These are phyloP conservation scores for Henricia sp. DNA, from an alignment of 53 echinoderm and acorn worm genomes.

Conservation along the genomic window DNA sequence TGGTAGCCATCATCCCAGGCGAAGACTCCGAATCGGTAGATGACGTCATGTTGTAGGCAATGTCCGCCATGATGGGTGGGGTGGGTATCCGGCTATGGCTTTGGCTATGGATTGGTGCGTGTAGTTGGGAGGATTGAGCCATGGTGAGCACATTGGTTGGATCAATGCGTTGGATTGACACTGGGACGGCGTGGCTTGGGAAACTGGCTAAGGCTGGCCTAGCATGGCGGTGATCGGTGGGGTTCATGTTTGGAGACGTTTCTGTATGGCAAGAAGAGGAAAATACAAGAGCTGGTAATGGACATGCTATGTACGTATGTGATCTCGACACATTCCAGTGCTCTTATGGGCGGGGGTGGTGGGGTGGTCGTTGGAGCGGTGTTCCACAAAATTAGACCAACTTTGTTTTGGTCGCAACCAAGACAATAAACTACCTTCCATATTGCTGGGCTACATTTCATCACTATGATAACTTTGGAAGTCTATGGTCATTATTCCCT, in stretches of 20 bases:
- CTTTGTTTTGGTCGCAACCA: no score
- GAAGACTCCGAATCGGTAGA: background rate
- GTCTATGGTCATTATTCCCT: no score
- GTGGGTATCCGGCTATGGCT: background rate
- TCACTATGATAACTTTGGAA: no score
- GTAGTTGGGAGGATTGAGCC: background rate
- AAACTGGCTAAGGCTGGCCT: conserved; percentile 5
- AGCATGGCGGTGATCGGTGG: background rate
- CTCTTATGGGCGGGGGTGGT: no score
- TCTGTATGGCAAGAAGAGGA: background rate
- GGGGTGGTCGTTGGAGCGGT: no score
- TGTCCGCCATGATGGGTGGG: background rate
- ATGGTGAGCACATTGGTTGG: background rate
- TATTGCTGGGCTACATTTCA: no score
- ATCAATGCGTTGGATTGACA: background rate
- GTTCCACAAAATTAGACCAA: no score
- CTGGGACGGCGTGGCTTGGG: conserved; percentile 18
- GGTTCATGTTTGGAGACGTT: background rate
- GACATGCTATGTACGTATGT: no score
- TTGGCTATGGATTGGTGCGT: conserved; percentile 16
- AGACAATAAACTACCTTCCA: no score
- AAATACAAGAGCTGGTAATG: no score
- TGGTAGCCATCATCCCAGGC: background rate
- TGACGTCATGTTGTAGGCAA: conserved; percentile 7
- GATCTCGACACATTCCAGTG: no score